Conservation (phyloP, 2,797 vertebrate genomes). For the Picus viridis region DNA sequence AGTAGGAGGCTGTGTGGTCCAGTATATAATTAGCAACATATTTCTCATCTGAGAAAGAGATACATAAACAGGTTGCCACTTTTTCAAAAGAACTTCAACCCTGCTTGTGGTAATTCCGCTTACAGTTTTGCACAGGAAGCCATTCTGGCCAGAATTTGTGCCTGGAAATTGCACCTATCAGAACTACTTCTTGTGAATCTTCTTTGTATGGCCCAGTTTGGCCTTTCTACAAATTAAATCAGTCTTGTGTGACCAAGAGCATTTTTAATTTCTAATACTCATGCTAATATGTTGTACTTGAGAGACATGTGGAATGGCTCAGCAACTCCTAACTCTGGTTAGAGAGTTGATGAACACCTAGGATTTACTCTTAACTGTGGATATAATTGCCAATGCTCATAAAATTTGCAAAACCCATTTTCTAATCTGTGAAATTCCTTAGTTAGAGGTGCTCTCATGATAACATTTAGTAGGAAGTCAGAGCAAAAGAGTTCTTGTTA, state of each 20-base stretch:
- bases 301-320: accelerated
- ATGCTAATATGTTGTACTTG: neutral
- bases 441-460: neutral
- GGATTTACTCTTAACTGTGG: neutral
- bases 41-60: neutral
- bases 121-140: neutral
- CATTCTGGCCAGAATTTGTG: neutral
- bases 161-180: neutral
- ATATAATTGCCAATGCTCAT: neutral
- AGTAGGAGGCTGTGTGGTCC: neutral
- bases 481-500: constrained; percentile 21
- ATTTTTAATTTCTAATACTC: neutral
- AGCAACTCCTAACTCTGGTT: neutral
- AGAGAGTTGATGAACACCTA: neutral
- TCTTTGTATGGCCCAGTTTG: neutral
- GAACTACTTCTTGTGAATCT: neutral
- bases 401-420: neutral
- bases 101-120: neutral
- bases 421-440: neutral
- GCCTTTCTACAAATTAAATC: neutral
- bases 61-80: neutral
- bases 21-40: constrained; percentile 46
- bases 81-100: constrained; percentile 3
- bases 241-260: neutral
- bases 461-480: neutral